These are phyloP conservation scores for Oophaga pumilio DNA, from an alignment of 2,113 vertebrate species.

Conservation along the genomic window DNA sequence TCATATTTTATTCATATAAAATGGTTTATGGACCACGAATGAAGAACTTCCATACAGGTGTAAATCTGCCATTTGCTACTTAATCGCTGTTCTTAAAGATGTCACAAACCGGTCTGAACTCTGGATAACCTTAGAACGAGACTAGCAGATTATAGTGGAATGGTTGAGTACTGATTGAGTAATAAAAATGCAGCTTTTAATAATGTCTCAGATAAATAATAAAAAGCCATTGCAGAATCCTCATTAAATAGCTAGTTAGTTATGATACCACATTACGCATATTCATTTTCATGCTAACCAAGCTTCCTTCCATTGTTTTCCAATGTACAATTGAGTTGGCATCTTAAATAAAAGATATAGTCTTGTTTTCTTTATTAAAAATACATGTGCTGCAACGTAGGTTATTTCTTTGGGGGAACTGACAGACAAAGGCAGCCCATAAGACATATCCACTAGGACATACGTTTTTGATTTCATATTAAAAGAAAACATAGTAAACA, in stretches of 20 bases:
- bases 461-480: not conserved
- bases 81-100: conserved; percentile 32
- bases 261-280: not conserved
- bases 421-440: not conserved
- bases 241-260: conserved; percentile 37
- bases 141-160: conserved; percentile 17
- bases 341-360: conserved; percentile 31
- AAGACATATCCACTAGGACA: not conserved
- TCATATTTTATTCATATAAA: not conserved
- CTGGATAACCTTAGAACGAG: conserved; percentile 18
- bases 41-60: conserved; percentile 6
- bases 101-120: conserved; percentile 37
- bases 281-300: conserved; percentile 1
- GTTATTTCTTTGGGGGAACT: not conserved
- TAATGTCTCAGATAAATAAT: conserved; percentile 41
- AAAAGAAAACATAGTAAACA: not conserved
- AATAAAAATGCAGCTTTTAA: conserved; percentile 34
- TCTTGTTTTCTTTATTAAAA: conserved; percentile 21
- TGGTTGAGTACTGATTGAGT: conserved; percentile 25
- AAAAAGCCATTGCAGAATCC: not conserved
- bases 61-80: conserved; percentile 30
- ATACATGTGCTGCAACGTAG: conserved; percentile 1
- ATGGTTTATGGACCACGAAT: conserved; percentile 20
- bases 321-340: not conserved
- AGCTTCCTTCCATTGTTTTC: not conserved